Evolutionary conservation across 92 coral and sea anemone species (phyloP), one percentile per base, ranked within the genome.

Genomic region (Bergia puertoricense): DNA sequence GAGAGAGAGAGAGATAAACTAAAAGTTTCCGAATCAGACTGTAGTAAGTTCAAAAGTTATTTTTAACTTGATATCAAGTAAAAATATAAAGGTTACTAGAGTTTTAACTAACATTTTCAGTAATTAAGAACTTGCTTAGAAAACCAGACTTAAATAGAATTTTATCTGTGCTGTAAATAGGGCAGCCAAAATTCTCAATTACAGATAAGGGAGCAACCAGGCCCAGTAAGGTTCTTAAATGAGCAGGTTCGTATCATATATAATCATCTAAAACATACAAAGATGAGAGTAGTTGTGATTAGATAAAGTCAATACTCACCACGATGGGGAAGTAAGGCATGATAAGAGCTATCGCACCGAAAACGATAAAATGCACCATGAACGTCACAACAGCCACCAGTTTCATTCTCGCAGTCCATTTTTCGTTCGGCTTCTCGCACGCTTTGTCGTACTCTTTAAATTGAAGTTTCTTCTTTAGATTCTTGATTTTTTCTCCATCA

Each of bases 301-400:
- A 56, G 30, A 4, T 37, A 14, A 39, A 80, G 39, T 54, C 16
- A 54, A 8, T 18, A 84, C 87, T 84, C 30, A 71, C 87, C 87
- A 84, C 87, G 13, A 62, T 84, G 16, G 87, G 87, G 36, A 84
- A 84, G 37, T 84, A 84, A 5, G 87, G 87, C 87, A 84, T 84
- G 62, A 84, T 84, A 5, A 84, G 65, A 14, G 87, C 65, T 46
- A 84, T 84, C 38, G 87, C 79, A 45, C 87, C 87, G n/a, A 84
- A 84, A 50, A 84, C 79, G 68, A 84, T 71, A 38, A 84, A 84
- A 69, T 84, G 87, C 40, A 84, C 77, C 15, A 75, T 71, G 41
- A 84, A 84, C 10, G 87, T 71, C 13, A 72, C 39, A 0, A 71
- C 8, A 2, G 79, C 87, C 6, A 84, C 75, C 14, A 84, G 75